Conservation (phyloP, 1,140 invertebrate species). For the Bombus fervidus region DNA sequence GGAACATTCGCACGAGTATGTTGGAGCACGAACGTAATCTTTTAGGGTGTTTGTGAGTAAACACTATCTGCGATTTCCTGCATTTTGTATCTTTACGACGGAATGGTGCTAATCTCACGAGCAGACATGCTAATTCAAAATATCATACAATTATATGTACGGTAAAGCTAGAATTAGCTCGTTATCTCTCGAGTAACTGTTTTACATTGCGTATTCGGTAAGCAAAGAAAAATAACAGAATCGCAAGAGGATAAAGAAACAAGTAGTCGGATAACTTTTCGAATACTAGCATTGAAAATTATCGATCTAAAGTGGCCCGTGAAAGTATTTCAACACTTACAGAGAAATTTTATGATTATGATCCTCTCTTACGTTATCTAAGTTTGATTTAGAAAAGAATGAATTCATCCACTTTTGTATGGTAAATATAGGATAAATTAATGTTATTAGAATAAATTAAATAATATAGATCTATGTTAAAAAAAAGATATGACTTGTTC, state of each 20-base stretch:
- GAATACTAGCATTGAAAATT: not conserved
- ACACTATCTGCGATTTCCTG: not conserved
- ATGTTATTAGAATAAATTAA: too few species aligned
- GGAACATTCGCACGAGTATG: not conserved
- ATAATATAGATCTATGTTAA: too few species aligned
- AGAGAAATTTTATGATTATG: not conserved
- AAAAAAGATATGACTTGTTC: too few species aligned
- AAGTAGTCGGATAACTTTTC: not conserved
- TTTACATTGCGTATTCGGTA: not conserved
- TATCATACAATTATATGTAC: not conserved
- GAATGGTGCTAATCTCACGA: not conserved
- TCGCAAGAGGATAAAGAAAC: not conserved
- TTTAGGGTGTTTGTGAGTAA: not conserved
- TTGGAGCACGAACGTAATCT: not conserved
- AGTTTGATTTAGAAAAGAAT: too few species aligned
- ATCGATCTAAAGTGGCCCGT: not conserved
- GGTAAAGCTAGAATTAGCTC: not conserved
- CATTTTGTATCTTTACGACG: conserved; percentile 1
- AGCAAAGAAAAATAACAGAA: not conserved
- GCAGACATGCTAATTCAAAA: not conserved
- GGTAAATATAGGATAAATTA: too few species aligned
- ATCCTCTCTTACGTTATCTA: too few species aligned
- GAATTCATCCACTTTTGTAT: too few species aligned
- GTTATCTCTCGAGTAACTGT: not conserved
- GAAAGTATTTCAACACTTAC: not conserved